Conservation (phyloP, 2,888 invertebrate genomes). For the Ethmia dodecea region DNA sequence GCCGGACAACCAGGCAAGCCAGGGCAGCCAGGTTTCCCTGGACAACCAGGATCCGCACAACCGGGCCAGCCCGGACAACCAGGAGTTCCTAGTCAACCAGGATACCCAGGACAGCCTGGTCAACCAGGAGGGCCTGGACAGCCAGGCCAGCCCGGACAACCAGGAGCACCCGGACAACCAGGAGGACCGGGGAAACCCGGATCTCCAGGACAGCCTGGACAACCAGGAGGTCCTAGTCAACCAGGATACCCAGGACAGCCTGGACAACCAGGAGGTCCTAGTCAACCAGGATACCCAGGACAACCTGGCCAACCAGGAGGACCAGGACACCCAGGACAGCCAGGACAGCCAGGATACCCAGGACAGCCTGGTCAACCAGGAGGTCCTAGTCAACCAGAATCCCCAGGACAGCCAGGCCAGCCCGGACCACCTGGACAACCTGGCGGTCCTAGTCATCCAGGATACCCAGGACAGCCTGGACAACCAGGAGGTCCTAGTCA, state of each 20-base stretch:
- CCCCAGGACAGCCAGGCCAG: slow-evolving; percentile 8
- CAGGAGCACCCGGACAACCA: slow-evolving; percentile 19
- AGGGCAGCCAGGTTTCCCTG: slow-evolving; percentile 17
- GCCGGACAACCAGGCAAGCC: slow-evolving; percentile 34
- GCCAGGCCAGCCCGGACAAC: slow-evolving; percentile 20
- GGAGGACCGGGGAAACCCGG: slow-evolving; percentile 21
- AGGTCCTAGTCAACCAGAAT: slow-evolving; percentile 20
- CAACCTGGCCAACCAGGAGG: slow-evolving; percentile 27
- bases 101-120: slow-evolving; percentile 26
- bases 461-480: slow-evolving; percentile 17
- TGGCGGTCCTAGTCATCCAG: slow-evolving; percentile 15
- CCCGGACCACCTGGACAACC: slow-evolving; percentile 10
- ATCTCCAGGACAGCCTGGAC: slow-evolving; percentile 17
- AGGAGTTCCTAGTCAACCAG: slow-evolving; percentile 21
- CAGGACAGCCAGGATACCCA: slow-evolving; percentile 24
- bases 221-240: slow-evolving; percentile 16
- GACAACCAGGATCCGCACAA: slow-evolving; percentile 39
- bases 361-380: slow-evolving; percentile 22
- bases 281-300: slow-evolving; percentile 27
- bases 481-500: slow-evolving; percentile 12
- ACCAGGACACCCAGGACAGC: slow-evolving; percentile 30
- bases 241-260: slow-evolving; percentile 13
- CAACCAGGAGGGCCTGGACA: slow-evolving; percentile 26
- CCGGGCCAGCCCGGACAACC: slow-evolving; percentile 30
- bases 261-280: slow-evolving; percentile 15